phyloP scores from a whole-genome alignment of 2,797 vertebrate species.

The Cirrhinus molitorella region DNA sequence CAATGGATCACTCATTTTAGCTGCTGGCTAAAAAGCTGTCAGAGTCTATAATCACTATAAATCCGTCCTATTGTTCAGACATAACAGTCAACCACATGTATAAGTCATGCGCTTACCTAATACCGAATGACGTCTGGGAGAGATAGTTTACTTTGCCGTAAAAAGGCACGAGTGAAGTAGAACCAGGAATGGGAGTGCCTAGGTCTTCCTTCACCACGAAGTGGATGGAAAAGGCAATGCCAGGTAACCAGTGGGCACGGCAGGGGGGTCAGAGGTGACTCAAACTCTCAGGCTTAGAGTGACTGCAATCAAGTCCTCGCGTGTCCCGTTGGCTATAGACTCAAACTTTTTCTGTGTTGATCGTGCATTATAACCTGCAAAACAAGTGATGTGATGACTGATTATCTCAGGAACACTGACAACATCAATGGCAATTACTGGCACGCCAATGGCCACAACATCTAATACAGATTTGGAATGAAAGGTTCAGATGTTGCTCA shows the following conservation, averaged over 20 bases:
- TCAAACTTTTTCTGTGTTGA: conserved; percentile 94
- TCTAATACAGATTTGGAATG: not conserved
- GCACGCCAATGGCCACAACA: not conserved
- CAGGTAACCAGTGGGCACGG: conserved; percentile 46
- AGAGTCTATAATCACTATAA: conserved; percentile 63
- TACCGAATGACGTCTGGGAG: conserved; percentile 71
- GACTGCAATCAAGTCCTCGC: conserved; percentile 94
- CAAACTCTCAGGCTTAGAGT: conserved; percentile 97
- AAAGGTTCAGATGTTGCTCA: not conserved
- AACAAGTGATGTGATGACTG: conserved; percentile 18
- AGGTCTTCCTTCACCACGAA: conserved; percentile 73
- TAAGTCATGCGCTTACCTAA: conserved; percentile 78
- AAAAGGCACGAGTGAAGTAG: conserved; percentile 71
- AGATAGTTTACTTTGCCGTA: conserved; percentile 64
- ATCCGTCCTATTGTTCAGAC: conserved; percentile 64
- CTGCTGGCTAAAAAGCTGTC: conserved; percentile 1
- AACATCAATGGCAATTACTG: conserved; percentile 17
- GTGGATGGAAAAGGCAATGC: conserved; percentile 68
- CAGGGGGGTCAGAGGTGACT: conserved; percentile 75
- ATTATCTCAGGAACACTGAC: conserved; percentile 21
- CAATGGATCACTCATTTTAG: conserved; percentile 32
- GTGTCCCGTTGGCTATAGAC: conserved; percentile 95
- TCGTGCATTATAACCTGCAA: conserved; percentile 93
- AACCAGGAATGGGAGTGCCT: conserved; percentile 69
- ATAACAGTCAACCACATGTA: conserved; percentile 62